Evolutionary conservation across 2,113 vertebrate species (phyloP), one percentile per base, ranked within the genome.

Genomic region (Poeciliopsis turrubarensis): DNA sequence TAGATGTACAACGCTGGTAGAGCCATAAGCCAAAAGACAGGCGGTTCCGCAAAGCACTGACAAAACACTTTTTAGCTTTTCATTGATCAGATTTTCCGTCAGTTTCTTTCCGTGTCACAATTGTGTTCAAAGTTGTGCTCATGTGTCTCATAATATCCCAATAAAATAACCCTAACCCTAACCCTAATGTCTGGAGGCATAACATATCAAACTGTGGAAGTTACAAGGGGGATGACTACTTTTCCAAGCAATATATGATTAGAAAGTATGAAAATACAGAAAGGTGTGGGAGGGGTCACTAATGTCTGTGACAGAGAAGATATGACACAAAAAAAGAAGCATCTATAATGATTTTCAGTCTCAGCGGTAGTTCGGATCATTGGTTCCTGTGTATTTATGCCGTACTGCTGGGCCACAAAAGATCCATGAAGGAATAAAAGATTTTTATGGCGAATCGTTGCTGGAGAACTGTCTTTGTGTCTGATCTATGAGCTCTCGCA

Each of bases 401-500:
- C 66, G 73, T 66, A 5, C 65, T 71, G 75, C 77, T 64, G 70
- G 65, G 77, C 69, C 65, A 73, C 81, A 83, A 89, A 84, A 89
- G 88, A 87, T 78, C 73, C 87, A 87, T 85, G 78, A 85, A 80
- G 83, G 76, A 86, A 89, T 87, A 77, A 89, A 87, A 85, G 73
- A 80, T 73, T 78, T 87, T 87, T 85, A 86, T 85, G 68, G 79
- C 64, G 64, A 69, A 78, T 71, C 11, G 32, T 70, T 51, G 79
- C 57, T 19, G 61, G 74, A 78, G 77, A 89, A 84, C 68, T 81
- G 80, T 87, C 86, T 81, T 78, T 79, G 78, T 83, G 80, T 83
- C 79, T 88, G 86, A 89, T 84, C 79, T 87, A 82, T 79, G 79
- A 70, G 86, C 77, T 65, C 69, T 68, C 75, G 27, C 60, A 60